Base-by-base conservation (phyloP, 1,140 invertebrate genomes). In the Pseudomyrmex pallidus region DNA sequence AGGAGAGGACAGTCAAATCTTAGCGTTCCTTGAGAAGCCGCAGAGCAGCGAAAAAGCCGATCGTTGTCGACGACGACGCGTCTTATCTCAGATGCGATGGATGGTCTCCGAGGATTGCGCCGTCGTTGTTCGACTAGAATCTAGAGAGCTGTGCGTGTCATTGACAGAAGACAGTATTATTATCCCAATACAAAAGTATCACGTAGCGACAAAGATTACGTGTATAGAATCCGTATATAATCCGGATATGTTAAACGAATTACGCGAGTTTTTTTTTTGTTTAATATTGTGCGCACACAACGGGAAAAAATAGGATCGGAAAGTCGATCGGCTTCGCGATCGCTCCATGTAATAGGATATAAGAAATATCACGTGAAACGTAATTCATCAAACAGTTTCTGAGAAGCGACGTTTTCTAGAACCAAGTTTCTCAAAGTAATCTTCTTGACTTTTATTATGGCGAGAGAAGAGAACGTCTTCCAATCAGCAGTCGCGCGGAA, bases 381-480 rank as follows among this genome's bases (percentile, higher is more conserved):
- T 80, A 61, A 80, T 61, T 80, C 76, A 61, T 80, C 66, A 59
- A 72, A 72, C 12, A 64, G 22, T 59, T 70, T 44, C 76, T 48
- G 44, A 61, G 66, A 70, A 70, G 22, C 66, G 48, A 59, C 56
- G n/a, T 59, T 35, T 35, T 35, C 35, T 15, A n/a, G 44, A 46
- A 72, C 56, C 61, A 72, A 80, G 66, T 80, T 80, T 72, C 35
- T 35, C 44, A 80, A 80, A 80, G 66, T 80, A 80, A 80, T 80
- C 66, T 17, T 61, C 76, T 80, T 80, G 76, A 80, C 76, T 72
- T 72, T 80, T 80, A 70, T 70, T 67, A 72, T 20, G 44, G 54
- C 54, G 22, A 59, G 76, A 35, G 44, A 44, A 25, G 1, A 5
- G 15, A 62, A 15, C 48, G n/a, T 35, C 76, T 80, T 59, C 66